phyloP scores from a whole-genome alignment of 2,113 vertebrate genomes.

The Peromyscus leucopus region DNA sequence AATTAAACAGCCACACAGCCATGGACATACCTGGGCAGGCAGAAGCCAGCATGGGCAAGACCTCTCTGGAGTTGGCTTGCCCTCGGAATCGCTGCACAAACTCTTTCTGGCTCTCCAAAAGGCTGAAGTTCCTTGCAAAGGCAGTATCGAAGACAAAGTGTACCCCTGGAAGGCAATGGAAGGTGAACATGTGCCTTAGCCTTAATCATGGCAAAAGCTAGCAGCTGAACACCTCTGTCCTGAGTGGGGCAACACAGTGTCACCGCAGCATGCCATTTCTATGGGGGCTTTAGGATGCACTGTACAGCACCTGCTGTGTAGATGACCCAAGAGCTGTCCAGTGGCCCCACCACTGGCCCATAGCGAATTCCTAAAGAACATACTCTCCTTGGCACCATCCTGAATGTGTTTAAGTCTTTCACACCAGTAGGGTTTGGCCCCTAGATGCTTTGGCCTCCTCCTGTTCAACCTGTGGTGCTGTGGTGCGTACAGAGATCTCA shows the following conservation, averaged over 20 bases:
- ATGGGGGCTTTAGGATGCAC: not conserved
- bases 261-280: not conserved
- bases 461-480: not conserved
- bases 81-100: constrained; percentile 92
- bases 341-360: no score
- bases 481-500: not conserved
- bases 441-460: not conserved
- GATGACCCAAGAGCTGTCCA: not conserved
- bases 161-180: constrained; percentile 88
- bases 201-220: not conserved
- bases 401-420: not conserved
- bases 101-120: constrained; percentile 95
- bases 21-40: constrained; percentile 93
- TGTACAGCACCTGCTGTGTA: not conserved
- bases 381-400: not conserved
- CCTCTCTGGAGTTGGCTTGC: constrained; percentile 86
- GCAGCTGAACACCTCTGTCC: not conserved
- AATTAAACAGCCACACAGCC: not conserved
- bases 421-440: not conserved
- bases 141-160: constrained; percentile 95
- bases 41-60: constrained; percentile 94
- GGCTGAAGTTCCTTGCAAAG: constrained; percentile 96
- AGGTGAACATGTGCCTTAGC: not conserved
- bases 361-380: not conserved
- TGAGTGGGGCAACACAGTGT: not conserved